Evolutionary conservation across 2,113 vertebrate species (phyloP).

Genomic region (Lepidothrix coronata): DNA sequence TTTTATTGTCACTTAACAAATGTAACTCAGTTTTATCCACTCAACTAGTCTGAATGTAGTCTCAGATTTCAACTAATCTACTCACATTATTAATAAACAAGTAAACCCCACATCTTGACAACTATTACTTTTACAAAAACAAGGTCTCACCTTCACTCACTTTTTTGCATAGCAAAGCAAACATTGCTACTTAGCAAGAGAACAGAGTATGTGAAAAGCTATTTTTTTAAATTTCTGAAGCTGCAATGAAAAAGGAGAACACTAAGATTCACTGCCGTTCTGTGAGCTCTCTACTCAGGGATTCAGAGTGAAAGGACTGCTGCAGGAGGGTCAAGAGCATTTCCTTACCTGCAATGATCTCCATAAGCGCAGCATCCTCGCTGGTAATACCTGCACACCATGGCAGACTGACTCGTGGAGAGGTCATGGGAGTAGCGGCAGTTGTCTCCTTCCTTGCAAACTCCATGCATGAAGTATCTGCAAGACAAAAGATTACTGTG

Average conservation of each 20-base stretch:
- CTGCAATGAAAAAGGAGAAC: background rate
- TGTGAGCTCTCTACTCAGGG: background rate
- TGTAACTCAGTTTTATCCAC: background rate
- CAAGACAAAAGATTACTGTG: background rate
- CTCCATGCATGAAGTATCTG: conserved; percentile 98
- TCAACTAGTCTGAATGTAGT: background rate
- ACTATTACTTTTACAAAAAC: background rate
- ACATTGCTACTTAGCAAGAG: background rate
- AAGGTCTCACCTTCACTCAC: background rate
- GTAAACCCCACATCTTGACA: background rate
- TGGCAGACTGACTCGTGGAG: conserved; percentile 84
- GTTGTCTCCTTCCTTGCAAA: conserved; percentile 97
- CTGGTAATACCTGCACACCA: conserved; percentile 97
- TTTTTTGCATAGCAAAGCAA: background rate
- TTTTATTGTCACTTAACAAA: background rate
- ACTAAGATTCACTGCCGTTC: background rate
- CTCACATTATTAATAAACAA: background rate
- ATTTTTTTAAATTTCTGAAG: background rate
- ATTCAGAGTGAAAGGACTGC: background rate
- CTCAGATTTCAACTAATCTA: background rate
- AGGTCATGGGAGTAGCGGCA: conserved; percentile 97
- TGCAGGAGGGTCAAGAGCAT: background rate
- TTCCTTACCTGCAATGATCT: conserved; percentile 92
- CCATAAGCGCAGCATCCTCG: conserved; percentile 94
- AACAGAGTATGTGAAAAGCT: background rate